Percentiles rank a stretch among this genome's conserved stretches.
Conservation (phyloP, 2,888 invertebrate species). For the Tipula confusa region DNA sequence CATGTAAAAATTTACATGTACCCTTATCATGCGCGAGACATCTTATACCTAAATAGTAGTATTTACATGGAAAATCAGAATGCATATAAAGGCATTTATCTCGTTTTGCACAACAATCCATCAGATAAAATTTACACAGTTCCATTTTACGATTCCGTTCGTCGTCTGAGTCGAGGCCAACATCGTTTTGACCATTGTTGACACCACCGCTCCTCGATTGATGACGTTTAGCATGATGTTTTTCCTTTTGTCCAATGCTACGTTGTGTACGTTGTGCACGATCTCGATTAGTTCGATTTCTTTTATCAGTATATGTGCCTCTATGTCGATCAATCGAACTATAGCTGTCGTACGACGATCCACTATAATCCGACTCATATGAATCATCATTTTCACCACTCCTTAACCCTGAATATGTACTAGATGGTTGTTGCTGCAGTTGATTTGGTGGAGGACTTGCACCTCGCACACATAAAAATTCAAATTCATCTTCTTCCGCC, state of each 20-base stretch:
- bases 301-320: slow-evolving; percentile 49
- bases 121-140: slow-evolving; percentile 92
- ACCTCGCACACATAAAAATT: slow-evolving; percentile 74
- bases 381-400: slow-evolving; percentile 52
- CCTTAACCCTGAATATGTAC: slow-evolving; percentile 30
- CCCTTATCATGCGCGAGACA: slow-evolving; percentile 68
- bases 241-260: slow-evolving; percentile 53
- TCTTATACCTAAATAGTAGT: slow-evolving; percentile 86
- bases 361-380: slow-evolving; percentile 53
- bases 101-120: slow-evolving; percentile 92
- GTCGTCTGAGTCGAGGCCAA: slow-evolving; percentile 57
- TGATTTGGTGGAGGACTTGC: slow-evolving; percentile 59
- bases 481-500: slow-evolving; percentile 67
- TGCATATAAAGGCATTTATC: slow-evolving; percentile 96
- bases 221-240: slow-evolving; percentile 53
- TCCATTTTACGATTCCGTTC: slow-evolving; percentile 86
- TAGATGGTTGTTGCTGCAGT: slow-evolving; percentile 37
- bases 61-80: slow-evolving; percentile 95
- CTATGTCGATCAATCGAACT: slow-evolving; percentile 50
- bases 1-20: slow-evolving; percentile 93
- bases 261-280: slow-evolving; percentile 52
- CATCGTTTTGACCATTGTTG: slow-evolving; percentile 53
- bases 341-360: slow-evolving; percentile 55
- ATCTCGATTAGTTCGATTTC: slow-evolving; percentile 39
- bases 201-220: slow-evolving; percentile 49